phyloP scores from a whole-genome alignment of 2,888 invertebrate species.

The Alsophila aescularia region DNA sequence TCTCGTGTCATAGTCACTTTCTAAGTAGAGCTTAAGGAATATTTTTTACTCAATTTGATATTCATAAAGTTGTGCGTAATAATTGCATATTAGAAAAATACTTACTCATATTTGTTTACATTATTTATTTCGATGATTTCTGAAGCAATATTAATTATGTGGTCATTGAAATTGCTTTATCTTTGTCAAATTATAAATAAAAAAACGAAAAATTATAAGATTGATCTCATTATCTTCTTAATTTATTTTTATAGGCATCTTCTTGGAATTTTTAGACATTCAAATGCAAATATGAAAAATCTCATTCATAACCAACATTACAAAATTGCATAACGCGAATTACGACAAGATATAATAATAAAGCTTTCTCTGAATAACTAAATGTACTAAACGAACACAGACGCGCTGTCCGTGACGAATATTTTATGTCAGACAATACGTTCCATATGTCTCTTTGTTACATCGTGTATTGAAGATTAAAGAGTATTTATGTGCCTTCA shows the following conservation, averaged over 20 bases:
- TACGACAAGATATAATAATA: constrained; percentile 54
- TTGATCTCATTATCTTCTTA: too few species aligned
- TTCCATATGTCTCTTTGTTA: constrained; percentile 25
- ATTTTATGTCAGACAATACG: constrained; percentile 57
- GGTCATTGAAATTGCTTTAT: too few species aligned
- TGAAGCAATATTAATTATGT: too few species aligned
- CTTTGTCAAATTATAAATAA: too few species aligned
- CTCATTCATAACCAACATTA: constrained; percentile 22
- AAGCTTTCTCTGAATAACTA: constrained; percentile 70
- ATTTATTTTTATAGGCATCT: too few species aligned
- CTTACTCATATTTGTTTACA: too few species aligned
- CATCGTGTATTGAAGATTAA: constrained; percentile 19
- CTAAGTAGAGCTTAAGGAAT: not conserved
- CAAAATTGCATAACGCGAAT: constrained; percentile 58
- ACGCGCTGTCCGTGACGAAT: constrained; percentile 69
- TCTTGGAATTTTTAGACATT: not conserved
- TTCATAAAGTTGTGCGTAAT: not conserved
- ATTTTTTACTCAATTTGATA: not conserved
- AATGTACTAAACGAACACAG: constrained; percentile 60
- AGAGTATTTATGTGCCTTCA: constrained; percentile 12
- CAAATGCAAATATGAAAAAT: constrained; percentile 12
- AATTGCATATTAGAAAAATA: too few species aligned
- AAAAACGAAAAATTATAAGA: too few species aligned
- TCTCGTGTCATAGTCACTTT: not conserved
- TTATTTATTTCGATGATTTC: too few species aligned